phyloP scores from a whole-genome alignment of 2,113 vertebrate genomes.

The Larimichthys crocea region DNA sequence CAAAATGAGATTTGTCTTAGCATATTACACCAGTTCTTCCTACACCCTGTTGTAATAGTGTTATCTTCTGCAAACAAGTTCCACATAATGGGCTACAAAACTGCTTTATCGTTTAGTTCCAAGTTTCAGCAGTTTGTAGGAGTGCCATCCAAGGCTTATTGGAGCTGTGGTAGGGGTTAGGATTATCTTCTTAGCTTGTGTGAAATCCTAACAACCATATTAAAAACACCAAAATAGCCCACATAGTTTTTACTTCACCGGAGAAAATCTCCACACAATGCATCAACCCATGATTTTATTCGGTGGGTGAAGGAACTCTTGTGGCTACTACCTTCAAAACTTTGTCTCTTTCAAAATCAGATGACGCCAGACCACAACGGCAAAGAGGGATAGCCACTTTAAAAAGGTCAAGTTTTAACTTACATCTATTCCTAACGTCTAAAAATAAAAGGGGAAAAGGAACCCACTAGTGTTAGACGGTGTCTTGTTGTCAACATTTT shows the following conservation, averaged over 20 bases:
- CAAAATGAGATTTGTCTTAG: constrained; percentile 50
- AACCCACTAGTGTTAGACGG: constrained; percentile 19
- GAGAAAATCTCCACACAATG: constrained; percentile 9
- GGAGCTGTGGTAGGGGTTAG: constrained; percentile 7
- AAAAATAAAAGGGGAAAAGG: constrained; percentile 50
- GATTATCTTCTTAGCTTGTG: constrained; percentile 42
- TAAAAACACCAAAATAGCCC: constrained; percentile 28
- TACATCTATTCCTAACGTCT: constrained; percentile 36
- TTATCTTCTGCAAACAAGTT: constrained; percentile 44
- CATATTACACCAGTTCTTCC: constrained; percentile 13
- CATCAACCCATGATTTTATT: background rate
- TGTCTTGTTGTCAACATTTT: constrained; percentile 54
- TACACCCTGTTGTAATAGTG: constrained; percentile 30
- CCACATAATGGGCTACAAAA: constrained; percentile 5
- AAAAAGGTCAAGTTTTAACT: constrained; percentile 57
- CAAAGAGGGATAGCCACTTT: background rate
- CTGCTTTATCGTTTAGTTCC: background rate
- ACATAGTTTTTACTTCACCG: constrained; percentile 3
- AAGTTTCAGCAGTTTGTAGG: constrained; percentile 10
- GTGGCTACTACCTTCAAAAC: background rate
- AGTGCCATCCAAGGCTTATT: constrained; percentile 7
- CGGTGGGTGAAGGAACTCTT: background rate
- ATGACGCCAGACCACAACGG: background rate
- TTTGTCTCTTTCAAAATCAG: constrained; percentile 14
- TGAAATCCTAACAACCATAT: constrained; percentile 33